A percentile compares a stretch with the other conserved stretches of the same genome.
Evolutionary conservation across 2,113 vertebrate species (phyloP).

Genomic region (Tenrec ecaudatus): DNA sequence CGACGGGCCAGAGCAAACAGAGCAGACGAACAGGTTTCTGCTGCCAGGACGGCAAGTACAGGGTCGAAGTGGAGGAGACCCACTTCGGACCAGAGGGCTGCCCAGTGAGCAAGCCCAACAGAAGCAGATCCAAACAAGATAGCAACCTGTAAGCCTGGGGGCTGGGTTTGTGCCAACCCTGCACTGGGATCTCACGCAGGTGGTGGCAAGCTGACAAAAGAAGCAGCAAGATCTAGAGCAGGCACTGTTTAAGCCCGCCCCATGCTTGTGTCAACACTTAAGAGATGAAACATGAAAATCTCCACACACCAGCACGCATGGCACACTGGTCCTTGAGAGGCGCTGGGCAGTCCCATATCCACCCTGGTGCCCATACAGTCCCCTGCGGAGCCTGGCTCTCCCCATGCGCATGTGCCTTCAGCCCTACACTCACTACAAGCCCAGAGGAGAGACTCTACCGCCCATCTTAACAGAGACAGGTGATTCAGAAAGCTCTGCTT

Average conservation of each 20-base stretch:
- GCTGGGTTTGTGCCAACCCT: background rate
- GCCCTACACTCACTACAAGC: background rate
- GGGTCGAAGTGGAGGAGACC: background rate
- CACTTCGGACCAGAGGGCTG: fast-evolving
- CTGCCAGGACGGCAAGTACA: fast-evolving
- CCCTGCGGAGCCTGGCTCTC: background rate
- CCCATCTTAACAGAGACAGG: background rate
- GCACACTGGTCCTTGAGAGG: background rate
- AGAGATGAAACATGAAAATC: background rate
- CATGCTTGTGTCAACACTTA: background rate
- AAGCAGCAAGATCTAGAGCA: background rate
- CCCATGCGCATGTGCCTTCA: background rate
- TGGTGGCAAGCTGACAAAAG: background rate
- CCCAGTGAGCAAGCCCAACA: background rate
- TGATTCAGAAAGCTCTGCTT: background rate
- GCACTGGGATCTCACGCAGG: too few relatives aligned
- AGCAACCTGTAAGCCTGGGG: background rate
- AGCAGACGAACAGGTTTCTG: background rate
- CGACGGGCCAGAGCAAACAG: too few relatives aligned
- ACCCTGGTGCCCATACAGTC: background rate
- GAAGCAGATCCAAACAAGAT: background rate
- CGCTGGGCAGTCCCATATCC: background rate
- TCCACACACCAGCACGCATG: background rate
- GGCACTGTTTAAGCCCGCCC: too few relatives aligned
- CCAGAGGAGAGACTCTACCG: background rate